Conservation (phyloP, 2,113 vertebrate species). For the Nycticebus coucang region DNA sequence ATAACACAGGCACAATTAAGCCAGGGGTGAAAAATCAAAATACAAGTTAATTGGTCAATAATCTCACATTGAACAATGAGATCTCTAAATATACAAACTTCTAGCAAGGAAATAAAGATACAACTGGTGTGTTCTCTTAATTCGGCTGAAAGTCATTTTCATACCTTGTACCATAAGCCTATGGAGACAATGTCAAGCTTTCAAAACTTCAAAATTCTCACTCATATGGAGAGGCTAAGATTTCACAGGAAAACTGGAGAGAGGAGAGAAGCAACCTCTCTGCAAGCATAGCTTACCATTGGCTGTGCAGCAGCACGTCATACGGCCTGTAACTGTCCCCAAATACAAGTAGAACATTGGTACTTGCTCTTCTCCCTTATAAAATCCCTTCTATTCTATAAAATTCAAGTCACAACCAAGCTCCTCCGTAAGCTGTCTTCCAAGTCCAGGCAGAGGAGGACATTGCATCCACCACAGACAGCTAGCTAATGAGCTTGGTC, state of each 20-base stretch:
- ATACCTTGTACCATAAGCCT: neutral
- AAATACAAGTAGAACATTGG: neutral
- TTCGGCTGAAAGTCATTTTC: constrained; percentile 14
- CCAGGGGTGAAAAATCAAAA: constrained; percentile 42
- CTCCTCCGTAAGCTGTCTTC: neutral
- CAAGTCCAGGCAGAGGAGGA: neutral
- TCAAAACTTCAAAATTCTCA: constrained; percentile 21
- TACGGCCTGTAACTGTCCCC: neutral
- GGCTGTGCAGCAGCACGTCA: neutral
- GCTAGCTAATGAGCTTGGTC: neutral
- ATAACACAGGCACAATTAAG: neutral
- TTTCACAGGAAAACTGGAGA: neutral
- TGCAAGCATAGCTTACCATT: neutral
- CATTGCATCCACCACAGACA: neutral
- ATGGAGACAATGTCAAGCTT: neutral
- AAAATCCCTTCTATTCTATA: neutral
- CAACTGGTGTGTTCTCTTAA: neutral
- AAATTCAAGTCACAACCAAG: neutral
- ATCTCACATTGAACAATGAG: neutral
- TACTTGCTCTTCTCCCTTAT: neutral
- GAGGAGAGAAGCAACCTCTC: neutral
- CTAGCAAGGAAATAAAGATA: neutral
- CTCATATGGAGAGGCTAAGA: neutral
- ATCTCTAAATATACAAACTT: neutral
- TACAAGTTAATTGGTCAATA: constrained; percentile 5